Evolutionary conservation across 2,888 invertebrate species (phyloP), one percentile per base, ranked within the genome.

Genomic region (Pemphredon lugubris): DNA sequence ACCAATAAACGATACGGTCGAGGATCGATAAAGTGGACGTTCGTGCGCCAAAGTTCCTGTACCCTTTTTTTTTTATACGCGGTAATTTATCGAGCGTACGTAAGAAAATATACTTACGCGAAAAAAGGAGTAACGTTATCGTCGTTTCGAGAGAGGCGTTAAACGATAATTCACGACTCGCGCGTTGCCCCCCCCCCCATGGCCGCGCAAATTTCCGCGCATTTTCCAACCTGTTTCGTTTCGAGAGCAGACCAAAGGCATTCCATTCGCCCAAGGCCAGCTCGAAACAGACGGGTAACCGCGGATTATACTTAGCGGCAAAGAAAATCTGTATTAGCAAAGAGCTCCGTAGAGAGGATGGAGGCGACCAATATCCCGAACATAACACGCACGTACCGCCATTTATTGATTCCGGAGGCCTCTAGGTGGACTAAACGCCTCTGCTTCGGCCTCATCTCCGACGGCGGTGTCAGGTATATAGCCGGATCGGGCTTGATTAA

Each of bases 351-450:
- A 5, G 16, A 23, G 34, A 26, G 48, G 58, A 69, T 55, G 59
- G 40, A 47, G 18, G 58, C 61, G 54, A 50, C 59, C 67, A 54
- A 72, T 68, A 53, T 65, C 51, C 51, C 65, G 58, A 58, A 58
- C 50, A 58, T 54, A 66, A 67, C 57, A 44, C 58, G 65, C 70
- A 65, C 73, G 78, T 79, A 82, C 72, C 66, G 65, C 50, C 73
- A 72, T 76, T 83, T 84, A 84, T 84, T 82, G 84, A 84, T 84
- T 83, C 79, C 77, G 67, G 67, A 76, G 79, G 75, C 26, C 72
- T 70, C 67, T 66, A 40, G 71, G 61, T 69, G 82, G 77, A 82
- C 80, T 75, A 78, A 83, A 80, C 65, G 76, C 69, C 67, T 68
- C 73, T 60, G 54, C 71, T 66, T 48, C 51, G 54, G 21, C 30